A percentile compares a stretch with the other conserved stretches of the same genome.
Conservation (phyloP, 2,797 vertebrate genomes). For the Enteromius argenteus region DNA sequence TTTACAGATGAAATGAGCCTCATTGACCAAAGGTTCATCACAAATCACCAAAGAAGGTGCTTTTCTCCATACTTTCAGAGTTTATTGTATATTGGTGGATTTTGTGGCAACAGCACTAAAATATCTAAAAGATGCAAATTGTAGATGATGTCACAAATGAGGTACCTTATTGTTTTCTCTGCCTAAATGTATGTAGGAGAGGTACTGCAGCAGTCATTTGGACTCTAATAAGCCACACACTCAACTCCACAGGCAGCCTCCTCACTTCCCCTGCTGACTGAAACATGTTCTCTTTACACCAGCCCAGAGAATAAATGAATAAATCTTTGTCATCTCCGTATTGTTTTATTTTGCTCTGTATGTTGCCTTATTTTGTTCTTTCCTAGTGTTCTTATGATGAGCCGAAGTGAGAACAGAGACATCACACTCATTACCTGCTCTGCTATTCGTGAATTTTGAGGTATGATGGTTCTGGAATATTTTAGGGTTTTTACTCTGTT, state of each 20-base stretch:
- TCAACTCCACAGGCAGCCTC: conserved; percentile 24
- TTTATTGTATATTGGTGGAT: neutral
- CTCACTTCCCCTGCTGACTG: conserved; percentile 3
- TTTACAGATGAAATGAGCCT: conserved; percentile 1
- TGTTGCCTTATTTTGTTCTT: neutral
- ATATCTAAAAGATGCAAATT: neutral
- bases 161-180: conserved; percentile 10
- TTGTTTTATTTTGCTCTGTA: neutral
- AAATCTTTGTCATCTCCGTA: neutral
- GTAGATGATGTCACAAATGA: neutral
- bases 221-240: neutral
- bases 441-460: conserved; percentile 16
- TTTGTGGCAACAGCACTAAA: neutral
- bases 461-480: conserved; percentile 62
- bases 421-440: neutral
- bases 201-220: conserved; percentile 1
- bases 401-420: neutral
- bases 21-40: conserved; percentile 12
- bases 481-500: conserved; percentile 53
- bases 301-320: conserved; percentile 5
- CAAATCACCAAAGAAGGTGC: neutral
- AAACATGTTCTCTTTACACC: conserved; percentile 12
- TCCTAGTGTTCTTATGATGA: conserved; percentile 16
- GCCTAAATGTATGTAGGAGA: conserved; percentile 6
- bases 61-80: neutral